Evolutionary conservation across 2,888 invertebrate genomes (phyloP), one percentile per base, ranked within the genome.

Genomic region (Cheilosia grossa): DNA sequence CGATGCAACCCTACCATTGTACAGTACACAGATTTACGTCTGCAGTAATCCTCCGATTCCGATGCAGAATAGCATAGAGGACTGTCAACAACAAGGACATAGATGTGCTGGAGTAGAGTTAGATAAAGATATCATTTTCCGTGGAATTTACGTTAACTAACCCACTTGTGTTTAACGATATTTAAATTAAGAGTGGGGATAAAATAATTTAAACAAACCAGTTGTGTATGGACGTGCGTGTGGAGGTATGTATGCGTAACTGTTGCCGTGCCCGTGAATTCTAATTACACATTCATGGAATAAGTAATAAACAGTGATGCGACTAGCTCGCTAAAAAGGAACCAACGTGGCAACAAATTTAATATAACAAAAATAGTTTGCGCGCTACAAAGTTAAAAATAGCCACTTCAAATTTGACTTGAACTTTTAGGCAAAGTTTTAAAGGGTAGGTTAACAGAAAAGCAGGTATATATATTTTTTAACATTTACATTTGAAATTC

Each of bases 251-350:
- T 27, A 27, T 19, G 27, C 1, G 27, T 30, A 30, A 30, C 30
- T 30, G 2, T 30, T 30, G 24, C 24, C 40, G 17, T 17, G 21
- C 56, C 56, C 47, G 17, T 17, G 27, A 49, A 74, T 40, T 56
- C 64, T 63, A 74, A 74, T 74, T 56, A 74, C 21, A 19, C 56
- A 49, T 64, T 49, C 47, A 64, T 64, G 27, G 74, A 64, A 47
- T 64, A 64, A 56, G 21, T 47, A 47, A 56, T 64, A 64, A 54
- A 27, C 44, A 40, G 47, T 63, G 47, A 51, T 72, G 61, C 40
- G 59, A 54, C 56, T 47, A 33, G 27, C n/a, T 10, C 19, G 17
- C 10, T 37, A 9, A 33, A 67, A 44, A 67, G 37, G 4, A 10
- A 27, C 13, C 19, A 61, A n/a, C 5, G 42, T 37, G 4, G 37